Base-by-base conservation (phyloP, 2,797 vertebrate genomes). In the Gephyroberyx darwinii region DNA sequence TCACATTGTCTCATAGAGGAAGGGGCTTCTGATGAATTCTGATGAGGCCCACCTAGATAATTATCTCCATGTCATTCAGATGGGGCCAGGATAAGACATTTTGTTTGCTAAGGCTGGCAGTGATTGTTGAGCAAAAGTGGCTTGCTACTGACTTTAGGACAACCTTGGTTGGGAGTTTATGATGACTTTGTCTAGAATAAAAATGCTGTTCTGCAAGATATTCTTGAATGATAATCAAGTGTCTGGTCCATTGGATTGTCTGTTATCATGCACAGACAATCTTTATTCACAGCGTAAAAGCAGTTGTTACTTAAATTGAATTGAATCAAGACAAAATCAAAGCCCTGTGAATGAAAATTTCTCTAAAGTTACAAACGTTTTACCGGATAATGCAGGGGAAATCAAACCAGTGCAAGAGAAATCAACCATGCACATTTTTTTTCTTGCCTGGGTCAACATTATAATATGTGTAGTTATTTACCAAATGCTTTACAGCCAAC, bases 11-110 rank as follows among this genome's bases (percentile, higher is more conserved):
- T 91, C 86, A 76, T 60, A n/a, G 65, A 88, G 80, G 85, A 87
- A 89, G 82, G 53, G 75, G 75, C 77, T 84, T 87, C 80, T 88
- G 88, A 92, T 88, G 84, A 91, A 90, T 92, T 89, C 80, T 67
- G 52, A 87, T 80, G 81, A 85, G 77, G 79, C 77, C 75, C 86
- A 87, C 78, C 76, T 78, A 20, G 71, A 91, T 91, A 91, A 90
- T 91, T 90, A 92, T 92, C 90, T 87, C 82, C 37, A 35, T 87
- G 89, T 85, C 88, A 86, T 90, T 91, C 90, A 84, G 88, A 89
- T 88, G 77, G 80, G 78, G 70, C 83, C 62, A 6, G 57, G 88
- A 92, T 90, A 90, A 89, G 83, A 74, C 65, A 59, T 89, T 86
- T 87, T 90, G 81, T 91, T 92, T 91, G 86, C 86, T 61, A 66